These are phyloP conservation scores for Argyresthia goedartella DNA, from an alignment of 2,888 invertebrate genomes.

Conservation along the genomic window DNA sequence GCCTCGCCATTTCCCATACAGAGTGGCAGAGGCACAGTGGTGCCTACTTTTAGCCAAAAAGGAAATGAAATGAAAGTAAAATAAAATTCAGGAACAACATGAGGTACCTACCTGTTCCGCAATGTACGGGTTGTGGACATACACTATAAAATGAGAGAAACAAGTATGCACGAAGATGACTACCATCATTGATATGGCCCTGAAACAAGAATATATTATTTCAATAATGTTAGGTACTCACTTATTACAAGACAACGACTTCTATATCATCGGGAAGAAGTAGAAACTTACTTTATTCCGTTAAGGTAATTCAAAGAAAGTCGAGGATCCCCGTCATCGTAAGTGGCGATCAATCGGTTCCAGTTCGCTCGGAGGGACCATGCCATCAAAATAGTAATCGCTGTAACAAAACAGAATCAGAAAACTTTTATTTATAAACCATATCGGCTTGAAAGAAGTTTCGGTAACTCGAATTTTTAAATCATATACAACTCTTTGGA, in stretches of 20 bases:
- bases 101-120: constrained; percentile 39
- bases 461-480: too few relatives aligned
- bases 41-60: too few relatives aligned
- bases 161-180: constrained; percentile 33
- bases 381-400: constrained; percentile 22
- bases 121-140: constrained; percentile 32
- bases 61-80: neutral
- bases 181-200: constrained; percentile 30
- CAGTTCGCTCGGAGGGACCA: constrained; percentile 43
- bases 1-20: too few relatives aligned
- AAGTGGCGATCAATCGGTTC: constrained; percentile 26
- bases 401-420: constrained; percentile 18
- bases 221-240: too few relatives aligned
- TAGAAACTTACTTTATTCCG: constrained; percentile 28
- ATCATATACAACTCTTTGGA: too few relatives aligned
- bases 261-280: too few relatives aligned
- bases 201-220: constrained; percentile 16
- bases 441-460: too few relatives aligned
- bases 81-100: neutral
- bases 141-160: constrained; percentile 32
- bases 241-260: too few relatives aligned
- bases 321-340: constrained; percentile 31
- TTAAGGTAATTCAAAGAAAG: constrained; percentile 31
- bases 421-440: neutral
- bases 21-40: too few relatives aligned